Evolutionary conservation across 1,140 invertebrate species (phyloP).

Genomic region (Watersipora subatra): DNA sequence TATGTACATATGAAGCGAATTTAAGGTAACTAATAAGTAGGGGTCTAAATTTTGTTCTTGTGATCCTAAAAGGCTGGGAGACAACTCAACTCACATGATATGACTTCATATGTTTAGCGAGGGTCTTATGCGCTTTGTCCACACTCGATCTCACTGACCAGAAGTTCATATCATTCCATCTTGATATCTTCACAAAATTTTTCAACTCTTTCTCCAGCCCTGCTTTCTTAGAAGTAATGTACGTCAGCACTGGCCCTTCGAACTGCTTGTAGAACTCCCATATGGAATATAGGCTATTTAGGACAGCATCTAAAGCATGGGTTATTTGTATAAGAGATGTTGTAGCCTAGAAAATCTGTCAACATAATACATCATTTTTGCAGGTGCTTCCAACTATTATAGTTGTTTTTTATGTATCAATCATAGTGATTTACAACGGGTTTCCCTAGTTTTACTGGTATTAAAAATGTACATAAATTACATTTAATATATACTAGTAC

Average conservation of each 20-base stretch:
- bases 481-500: no score
- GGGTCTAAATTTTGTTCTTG: no score
- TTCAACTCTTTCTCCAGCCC: conserved; percentile 82
- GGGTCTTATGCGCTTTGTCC: conserved; percentile 68
- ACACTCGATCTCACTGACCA: conserved; percentile 77
- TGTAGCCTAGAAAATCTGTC: no score
- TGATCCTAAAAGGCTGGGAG: no score
- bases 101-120: conserved; percentile 72
- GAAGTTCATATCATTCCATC: conserved; percentile 88
- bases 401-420: no score
- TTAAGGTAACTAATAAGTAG: no score
- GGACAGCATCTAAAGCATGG: conserved; percentile 18
- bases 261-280: conserved; percentile 76
- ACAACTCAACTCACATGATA: conserved; percentile 47
- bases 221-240: conserved; percentile 47
- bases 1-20: no score
- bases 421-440: no score
- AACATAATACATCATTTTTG: no score
- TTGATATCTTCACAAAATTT: conserved; percentile 86
- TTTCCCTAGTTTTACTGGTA: no score
- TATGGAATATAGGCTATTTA: conserved; percentile 64
- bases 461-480: no score
- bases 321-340: conserved; percentile 42
- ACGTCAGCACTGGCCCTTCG: conserved; percentile 46
- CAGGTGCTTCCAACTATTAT: no score